A percentile compares a stretch with the other conserved stretches of the same genome.
Conservation (phyloP, 1,140 invertebrate genomes). For the Drosophila bocqueti region DNA sequence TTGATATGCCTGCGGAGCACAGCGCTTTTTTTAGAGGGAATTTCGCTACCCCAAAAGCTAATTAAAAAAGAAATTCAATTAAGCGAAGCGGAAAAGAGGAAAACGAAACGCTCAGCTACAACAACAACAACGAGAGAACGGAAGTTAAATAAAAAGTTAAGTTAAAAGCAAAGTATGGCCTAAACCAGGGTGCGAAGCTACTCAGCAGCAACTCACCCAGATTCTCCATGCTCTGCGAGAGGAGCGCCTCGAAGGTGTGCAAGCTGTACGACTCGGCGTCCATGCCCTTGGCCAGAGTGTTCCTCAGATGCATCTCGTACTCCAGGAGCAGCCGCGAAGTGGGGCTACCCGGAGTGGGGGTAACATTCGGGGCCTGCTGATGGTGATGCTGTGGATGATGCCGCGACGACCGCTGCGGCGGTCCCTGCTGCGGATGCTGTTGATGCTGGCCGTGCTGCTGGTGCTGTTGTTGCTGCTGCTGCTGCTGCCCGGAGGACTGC, state of each 20-base stretch:
- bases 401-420: slow-evolving; percentile 57
- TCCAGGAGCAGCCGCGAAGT: slow-evolving; percentile 94
- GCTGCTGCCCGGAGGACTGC: slow-evolving; percentile 80
- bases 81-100: slow-evolving; percentile 43
- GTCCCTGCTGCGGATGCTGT: slow-evolving; percentile 77
- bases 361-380: slow-evolving; percentile 86
- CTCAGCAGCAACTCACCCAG: slow-evolving; percentile 88
- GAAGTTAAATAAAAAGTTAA: slow-evolving; percentile 32
- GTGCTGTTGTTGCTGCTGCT: slow-evolving; percentile 56
- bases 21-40: slow-evolving; percentile 1
- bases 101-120: slow-evolving; percentile 48
- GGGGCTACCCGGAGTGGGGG: slow-evolving; percentile 93
- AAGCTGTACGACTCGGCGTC: slow-evolving; percentile 97
- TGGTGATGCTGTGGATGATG: slow-evolving; percentile 70
- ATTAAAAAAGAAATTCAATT: slow-evolving; percentile 60
- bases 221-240: slow-evolving; percentile 98
- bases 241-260: slow-evolving; percentile 96
- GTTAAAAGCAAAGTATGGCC: slow-evolving; percentile 1
- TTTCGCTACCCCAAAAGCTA: slow-evolving; percentile 41
- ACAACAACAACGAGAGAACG: slow-evolving; percentile 49
- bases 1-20: slow-evolving; percentile 8
- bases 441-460: slow-evolving; percentile 85
- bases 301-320: slow-evolving; percentile 97
- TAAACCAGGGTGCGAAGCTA: slow-evolving; percentile 3
- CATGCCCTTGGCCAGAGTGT: slow-evolving; percentile 97